Evolutionary conservation across 2,113 vertebrate genomes (phyloP).

Genomic region (Cinclus mexicanus): DNA sequence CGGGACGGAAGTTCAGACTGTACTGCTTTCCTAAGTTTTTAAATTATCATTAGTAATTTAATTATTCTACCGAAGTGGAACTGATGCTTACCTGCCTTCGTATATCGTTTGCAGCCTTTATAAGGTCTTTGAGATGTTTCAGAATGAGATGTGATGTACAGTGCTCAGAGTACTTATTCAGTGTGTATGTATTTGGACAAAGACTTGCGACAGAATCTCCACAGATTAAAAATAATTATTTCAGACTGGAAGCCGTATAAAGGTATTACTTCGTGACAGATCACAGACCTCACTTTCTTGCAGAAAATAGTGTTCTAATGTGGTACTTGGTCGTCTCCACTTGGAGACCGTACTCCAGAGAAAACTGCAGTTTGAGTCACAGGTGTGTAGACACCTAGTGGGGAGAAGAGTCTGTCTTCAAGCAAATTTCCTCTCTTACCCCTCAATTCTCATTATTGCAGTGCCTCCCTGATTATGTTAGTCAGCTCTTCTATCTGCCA

Average conservation of each 20-base stretch:
- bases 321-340: background rate
- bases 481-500: background rate
- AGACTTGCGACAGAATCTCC: background rate
- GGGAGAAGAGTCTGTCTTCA: background rate
- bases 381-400: conserved; percentile 62
- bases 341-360: background rate
- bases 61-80: background rate
- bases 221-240: background rate
- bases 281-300: background rate
- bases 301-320: background rate
- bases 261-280: background rate
- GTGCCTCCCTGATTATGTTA: background rate
- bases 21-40: background rate
- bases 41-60: background rate
- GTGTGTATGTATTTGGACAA: rapidly evolving
- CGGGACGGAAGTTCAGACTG: background rate
- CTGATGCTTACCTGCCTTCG: background rate
- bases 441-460: background rate
- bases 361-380: background rate
- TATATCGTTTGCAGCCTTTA: background rate
- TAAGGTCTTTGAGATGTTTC: background rate
- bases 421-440: rapidly evolving
- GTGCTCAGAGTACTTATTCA: background rate
- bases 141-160: background rate
- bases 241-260: background rate